Base-by-base conservation (phyloP, 1,140 invertebrate genomes). In the Chrysoperla carnea region DNA sequence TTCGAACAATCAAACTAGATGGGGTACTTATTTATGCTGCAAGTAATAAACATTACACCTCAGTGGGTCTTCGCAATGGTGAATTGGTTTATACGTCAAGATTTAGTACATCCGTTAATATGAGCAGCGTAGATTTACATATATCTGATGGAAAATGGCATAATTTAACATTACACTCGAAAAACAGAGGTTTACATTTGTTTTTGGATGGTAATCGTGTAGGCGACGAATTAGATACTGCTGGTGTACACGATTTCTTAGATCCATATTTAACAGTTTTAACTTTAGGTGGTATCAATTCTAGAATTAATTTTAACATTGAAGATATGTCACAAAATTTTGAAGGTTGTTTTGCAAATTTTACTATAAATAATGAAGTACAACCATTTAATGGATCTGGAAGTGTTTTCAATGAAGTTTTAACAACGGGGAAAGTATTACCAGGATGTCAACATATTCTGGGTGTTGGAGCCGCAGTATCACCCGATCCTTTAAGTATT, bases 351-450 rank as follows among this genome's bases (percentile, higher is more conserved):
- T 61, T 96, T 29, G 78, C 83, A 0, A 86, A 90, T 53, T 88
- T 96, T 55, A 81, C 75, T 3, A 72, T 95, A 2, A 91, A 95
- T 56, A 80, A 80, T 51, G 84, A 92, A 64, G 64, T 88, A 35
- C 85, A 93, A 61, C 84, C 88, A 0, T 76, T 93, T 56, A 87
- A 84, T 55, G 86, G 85, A 0, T 80, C 83, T 0, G 84, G 85
- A 8, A 81, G 75, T 40, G 75, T 90, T 36, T 85, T 89, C 46
- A 68, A 67, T 13, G 73, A 85, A 39, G 70, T 77, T 0, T 49
- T 75, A 1, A 66, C 68, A 29, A 70, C 73, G 49, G 84, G 84
- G 15, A 81, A 78, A 59, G 69, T 89, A 28, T 64, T 62, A 41
- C 56, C 56, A 33, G 78, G 81, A 7, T 84, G 81, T 54, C 68